Base-by-base conservation (phyloP, 2,888 invertebrate genomes). In the Lithophane leautieri region DNA sequence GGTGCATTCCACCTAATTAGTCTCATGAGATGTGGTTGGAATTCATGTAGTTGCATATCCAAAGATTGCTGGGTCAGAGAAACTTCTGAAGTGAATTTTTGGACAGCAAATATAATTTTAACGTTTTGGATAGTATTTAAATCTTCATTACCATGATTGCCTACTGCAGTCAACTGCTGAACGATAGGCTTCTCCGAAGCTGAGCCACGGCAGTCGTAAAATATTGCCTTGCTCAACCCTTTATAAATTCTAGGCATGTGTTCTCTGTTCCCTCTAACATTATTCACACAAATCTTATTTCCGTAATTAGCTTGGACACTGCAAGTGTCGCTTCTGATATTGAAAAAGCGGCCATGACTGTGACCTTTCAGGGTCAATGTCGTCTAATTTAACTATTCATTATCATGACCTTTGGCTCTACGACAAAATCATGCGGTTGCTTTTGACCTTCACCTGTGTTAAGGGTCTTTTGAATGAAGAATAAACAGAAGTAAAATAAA, bases 291-390 rank as follows among this genome's bases (percentile, higher is more conserved):
- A 67, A 69, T 70, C 7, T 25, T 66, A 50, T 61, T 81, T 75
- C 69, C 44, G 67, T 78, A 82, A 82, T 87, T 83, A 79, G 72
- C 74, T 73, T 65, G 60, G 58, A 68, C 81, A 70, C 42, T 58
- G 70, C 71, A 68, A 70, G 70, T 73, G 65, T 73, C 66, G 42
- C 67, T 76, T 78, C 34, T 68, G 63, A 70, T 67, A 81, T 72
- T 78, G 62, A 73, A 75, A 80, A 73, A 69, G 47, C 61, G 80
- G 65, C 82, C 83, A 75, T 86, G 86, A 85, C 73, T 62, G 62
- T 68, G 76, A 70, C 70, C 73, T 83, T 87, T 80, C 63, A 78
- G 70, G 83, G 67, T 72, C 76, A 82, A 71, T 79, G 76, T 78
- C 70, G 73, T 71, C 50, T 73, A 74, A 75, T 73, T 76, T 84